Evolutionary conservation across 2,113 vertebrate genomes (phyloP), one percentile per base, ranked within the genome.

Genomic region (Cottus gobio): DNA sequence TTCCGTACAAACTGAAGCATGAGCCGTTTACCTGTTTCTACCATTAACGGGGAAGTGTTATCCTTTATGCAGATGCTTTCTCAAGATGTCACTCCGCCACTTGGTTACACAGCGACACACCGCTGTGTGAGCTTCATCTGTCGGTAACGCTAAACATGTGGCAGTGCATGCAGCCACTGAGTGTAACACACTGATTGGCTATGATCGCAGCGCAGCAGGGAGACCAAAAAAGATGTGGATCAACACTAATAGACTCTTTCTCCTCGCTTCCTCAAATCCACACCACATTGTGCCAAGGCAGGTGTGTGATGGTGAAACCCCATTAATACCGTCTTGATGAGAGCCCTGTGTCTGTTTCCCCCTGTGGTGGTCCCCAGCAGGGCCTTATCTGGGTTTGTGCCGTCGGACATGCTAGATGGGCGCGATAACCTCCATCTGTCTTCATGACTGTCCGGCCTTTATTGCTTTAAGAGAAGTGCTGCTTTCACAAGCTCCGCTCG

Each of bases 391-490:
- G 64, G 67, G 74, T 0, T 75, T 16, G 28, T 26, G 24, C 74
- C 34, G 46, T 79, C 22, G 68, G 83, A 84, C 71, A 78, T 22
- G 36, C 72, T 57, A 76, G 82, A 87, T 67, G 10, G 69, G 46
- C 8, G 11, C 88, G 87, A 92, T 93, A 88, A 90, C 86, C 81
- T 79, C 89, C 89, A 93, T 93, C 87, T 89, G 86, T 94, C 92
- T 93, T 91, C 91, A 93, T 93, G 87, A 93, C 85, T 90, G 92
- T 92, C 94, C 24, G 70, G 4, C 31, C 84, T 85, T 91, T 90
- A 93, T 90, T 91, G 83, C 87, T 91, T 90, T 89, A 81, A 83
- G 69, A 90, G 85, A 88, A 89, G 62, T 68, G 78, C 62, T 80
- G 84, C 79, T 87, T 82, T 76, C 75, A 74, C 71, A 80, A 82